phyloP scores from a whole-genome alignment of 1,140 invertebrate species.

The Drosophila repletoides region DNA sequence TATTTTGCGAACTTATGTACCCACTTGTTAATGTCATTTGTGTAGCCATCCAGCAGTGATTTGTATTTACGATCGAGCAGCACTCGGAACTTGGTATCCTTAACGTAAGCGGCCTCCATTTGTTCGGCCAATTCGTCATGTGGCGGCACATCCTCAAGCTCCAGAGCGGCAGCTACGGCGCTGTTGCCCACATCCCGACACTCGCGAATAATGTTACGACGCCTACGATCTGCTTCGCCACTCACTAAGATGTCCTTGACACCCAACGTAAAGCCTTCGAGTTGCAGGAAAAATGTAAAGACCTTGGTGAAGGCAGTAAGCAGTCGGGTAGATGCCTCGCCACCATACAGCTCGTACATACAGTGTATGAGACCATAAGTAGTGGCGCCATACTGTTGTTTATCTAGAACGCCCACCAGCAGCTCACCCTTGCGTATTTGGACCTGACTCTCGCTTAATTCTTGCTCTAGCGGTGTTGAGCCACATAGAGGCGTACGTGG shows the following conservation, averaged over 20 bases:
- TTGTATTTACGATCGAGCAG: constrained; percentile 95
- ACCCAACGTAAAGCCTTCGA: constrained; percentile 96
- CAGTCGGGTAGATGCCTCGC: constrained; percentile 89
- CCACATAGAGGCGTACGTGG: constrained; percentile 86
- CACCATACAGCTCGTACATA: constrained; percentile 97
- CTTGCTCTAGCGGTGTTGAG: constrained; percentile 84
- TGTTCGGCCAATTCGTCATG: constrained; percentile 86
- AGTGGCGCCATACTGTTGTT: constrained; percentile 97
- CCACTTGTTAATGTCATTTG: constrained; percentile 94
- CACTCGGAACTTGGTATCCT: constrained; percentile 90
- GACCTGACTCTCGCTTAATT: constrained; percentile 94
- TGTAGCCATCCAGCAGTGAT: constrained; percentile 89
- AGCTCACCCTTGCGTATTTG: constrained; percentile 95
- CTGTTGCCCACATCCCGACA: constrained; percentile 84
- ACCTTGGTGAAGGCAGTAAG: constrained; percentile 95
- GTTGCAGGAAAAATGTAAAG: constrained; percentile 95
- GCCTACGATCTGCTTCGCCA: constrained; percentile 87
- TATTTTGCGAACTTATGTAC: neutral
- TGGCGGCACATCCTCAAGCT: constrained; percentile 83
- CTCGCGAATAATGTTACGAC: constrained; percentile 88
- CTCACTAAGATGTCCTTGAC: constrained; percentile 96
- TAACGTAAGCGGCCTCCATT: constrained; percentile 88
- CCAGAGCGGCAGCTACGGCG: constrained; percentile 88
- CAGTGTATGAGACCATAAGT: constrained; percentile 96
- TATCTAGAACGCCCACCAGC: constrained; percentile 97